A percentile compares a stretch with the other conserved stretches of the same genome.
These are phyloP conservation scores for Mesopsocus fuscifrons DNA, from an alignment of 2,888 invertebrate species.

Conservation along the genomic window DNA sequence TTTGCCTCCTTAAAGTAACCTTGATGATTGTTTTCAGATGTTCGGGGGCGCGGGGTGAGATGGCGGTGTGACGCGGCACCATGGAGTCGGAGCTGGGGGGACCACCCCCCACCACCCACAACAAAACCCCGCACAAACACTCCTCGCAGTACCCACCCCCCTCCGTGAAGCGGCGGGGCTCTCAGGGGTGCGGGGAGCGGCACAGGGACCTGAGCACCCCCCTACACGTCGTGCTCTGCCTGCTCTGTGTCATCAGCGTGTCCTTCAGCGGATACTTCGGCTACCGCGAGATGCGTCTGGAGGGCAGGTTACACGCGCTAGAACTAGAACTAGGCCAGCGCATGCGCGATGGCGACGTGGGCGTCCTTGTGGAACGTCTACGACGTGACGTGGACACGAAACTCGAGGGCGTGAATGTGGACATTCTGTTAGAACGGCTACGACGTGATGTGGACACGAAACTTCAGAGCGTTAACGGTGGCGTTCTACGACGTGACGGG, in stretches of 20 bases:
- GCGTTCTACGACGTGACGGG: constrained; percentile 1
- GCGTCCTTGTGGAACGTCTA: constrained; percentile 32
- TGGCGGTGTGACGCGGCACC: not conserved
- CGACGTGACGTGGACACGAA: constrained; percentile 31
- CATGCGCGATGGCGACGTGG: constrained; percentile 28
- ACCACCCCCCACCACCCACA: not conserved
- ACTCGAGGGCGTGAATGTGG: constrained; percentile 23
- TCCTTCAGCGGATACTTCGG: constrained; percentile 38
- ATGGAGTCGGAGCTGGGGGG: not conserved
- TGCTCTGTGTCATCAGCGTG: constrained; percentile 41
- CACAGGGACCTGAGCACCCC: constrained; percentile 7
- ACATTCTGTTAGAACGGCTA: constrained; percentile 32
- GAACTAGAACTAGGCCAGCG: constrained; percentile 21
- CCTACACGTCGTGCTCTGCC: constrained; percentile 35
- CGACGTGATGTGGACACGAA: constrained; percentile 31
- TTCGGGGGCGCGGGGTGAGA: constrained; percentile 7
- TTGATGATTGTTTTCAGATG: constrained; percentile 1
- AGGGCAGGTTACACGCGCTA: constrained; percentile 30
- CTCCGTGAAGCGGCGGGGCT: too few species aligned
- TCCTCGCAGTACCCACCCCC: too few species aligned
- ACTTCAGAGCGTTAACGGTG: constrained; percentile 18
- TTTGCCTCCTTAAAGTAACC: too few species aligned
- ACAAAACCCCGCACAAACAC: too few species aligned
- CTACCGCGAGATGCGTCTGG: constrained; percentile 35
- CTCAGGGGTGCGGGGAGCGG: too few species aligned